These are phyloP conservation scores for Tauraco erythrolophus DNA, from an alignment of 2,113 vertebrate genomes.

Conservation along the genomic window DNA sequence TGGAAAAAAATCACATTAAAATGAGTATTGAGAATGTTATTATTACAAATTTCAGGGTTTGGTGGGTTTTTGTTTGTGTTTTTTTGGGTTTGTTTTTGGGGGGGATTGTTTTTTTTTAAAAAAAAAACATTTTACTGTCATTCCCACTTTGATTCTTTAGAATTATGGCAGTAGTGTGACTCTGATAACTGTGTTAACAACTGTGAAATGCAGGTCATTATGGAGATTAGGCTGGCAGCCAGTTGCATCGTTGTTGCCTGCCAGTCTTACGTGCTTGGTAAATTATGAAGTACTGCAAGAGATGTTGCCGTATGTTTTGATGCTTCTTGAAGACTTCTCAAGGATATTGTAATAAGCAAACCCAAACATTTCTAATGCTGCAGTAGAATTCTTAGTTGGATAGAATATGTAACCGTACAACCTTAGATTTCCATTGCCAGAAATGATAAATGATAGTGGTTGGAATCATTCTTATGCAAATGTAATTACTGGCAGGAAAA, in stretches of 20 bases:
- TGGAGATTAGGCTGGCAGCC: not conserved
- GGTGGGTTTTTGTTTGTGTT: not conserved
- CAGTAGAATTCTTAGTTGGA: not conserved
- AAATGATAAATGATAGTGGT: constrained; percentile 12
- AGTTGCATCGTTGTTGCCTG: not conserved
- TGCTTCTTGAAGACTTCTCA: constrained; percentile 1
- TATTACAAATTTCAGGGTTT: not conserved
- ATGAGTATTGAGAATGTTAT: not conserved
- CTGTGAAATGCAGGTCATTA: constrained; percentile 2
- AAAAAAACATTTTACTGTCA: not conserved
- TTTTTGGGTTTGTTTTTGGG: not conserved
- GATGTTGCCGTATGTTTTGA: not conserved
- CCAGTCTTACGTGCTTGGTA: not conserved
- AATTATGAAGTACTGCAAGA: not conserved
- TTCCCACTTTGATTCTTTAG: not conserved
- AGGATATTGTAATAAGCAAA: constrained; percentile 18
- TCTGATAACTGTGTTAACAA: constrained; percentile 29
- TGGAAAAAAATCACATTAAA: not conserved
- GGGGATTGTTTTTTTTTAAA: too few relatives aligned
- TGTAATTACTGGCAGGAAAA: constrained; percentile 38
- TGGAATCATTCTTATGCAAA: constrained; percentile 25
- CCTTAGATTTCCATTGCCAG: not conserved
- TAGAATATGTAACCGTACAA: not conserved
- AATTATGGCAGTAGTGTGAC: not conserved
- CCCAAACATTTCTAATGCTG: constrained; percentile 6